phyloP scores from a whole-genome alignment of 2,888 invertebrate genomes.

The Aproaerema taeniolella region DNA sequence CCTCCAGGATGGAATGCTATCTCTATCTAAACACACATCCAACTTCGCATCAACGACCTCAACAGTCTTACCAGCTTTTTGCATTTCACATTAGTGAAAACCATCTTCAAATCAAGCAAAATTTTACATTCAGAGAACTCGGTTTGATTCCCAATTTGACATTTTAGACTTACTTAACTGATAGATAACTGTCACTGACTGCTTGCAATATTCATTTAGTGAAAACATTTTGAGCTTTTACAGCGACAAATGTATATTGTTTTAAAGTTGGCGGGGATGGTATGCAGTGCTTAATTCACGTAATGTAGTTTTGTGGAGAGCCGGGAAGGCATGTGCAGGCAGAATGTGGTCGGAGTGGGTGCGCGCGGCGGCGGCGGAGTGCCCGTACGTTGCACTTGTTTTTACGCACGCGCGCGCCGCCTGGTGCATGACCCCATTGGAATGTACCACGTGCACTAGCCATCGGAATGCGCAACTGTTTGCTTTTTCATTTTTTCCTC shows the following conservation, averaged over 20 bases:
- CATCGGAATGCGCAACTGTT: constrained; percentile 75
- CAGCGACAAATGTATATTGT: too few species aligned
- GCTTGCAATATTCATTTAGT: too few species aligned
- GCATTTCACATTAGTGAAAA: neutral
- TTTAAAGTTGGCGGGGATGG: too few species aligned
- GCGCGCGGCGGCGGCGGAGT: constrained; percentile 9
- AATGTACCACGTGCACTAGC: constrained; percentile 74
- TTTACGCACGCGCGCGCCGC: constrained; percentile 61
- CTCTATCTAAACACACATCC: constrained; percentile 20
- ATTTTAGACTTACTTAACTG: too few species aligned
- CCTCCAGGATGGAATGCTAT: constrained; percentile 44
- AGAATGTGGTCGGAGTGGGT: constrained; percentile 4
- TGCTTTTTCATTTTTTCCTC: constrained; percentile 65
- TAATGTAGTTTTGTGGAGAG: too few species aligned
- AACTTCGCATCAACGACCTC: neutral
- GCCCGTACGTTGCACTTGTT: constrained; percentile 59
- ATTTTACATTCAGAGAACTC: too few species aligned
- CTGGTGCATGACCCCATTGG: constrained; percentile 73
- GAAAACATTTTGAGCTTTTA: too few species aligned
- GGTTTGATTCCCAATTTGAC: too few species aligned
- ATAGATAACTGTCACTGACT: too few species aligned
- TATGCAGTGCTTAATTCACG: too few species aligned
- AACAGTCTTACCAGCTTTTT: neutral
- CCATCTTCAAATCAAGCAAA: too few species aligned
- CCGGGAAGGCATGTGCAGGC: constrained; percentile 6